Evolutionary conservation across 2,113 vertebrate species (phyloP), one percentile per base, ranked within the genome.

Genomic region (Phoxinus phoxinus): DNA sequence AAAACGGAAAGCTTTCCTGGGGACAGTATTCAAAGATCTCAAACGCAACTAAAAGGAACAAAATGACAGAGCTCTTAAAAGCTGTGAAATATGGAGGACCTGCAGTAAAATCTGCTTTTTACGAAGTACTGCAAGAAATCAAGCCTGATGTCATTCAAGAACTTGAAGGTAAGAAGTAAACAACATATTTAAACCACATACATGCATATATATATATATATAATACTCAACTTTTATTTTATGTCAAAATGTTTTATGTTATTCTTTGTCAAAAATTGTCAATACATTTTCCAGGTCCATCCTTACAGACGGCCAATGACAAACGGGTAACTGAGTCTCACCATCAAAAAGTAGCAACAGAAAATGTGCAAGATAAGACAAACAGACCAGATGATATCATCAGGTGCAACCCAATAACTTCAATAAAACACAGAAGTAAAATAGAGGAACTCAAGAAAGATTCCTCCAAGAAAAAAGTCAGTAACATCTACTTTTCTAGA

Each of bases 71-170:
- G 21, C 61, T 86, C 35, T 71, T 59, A 11, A 17, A 0, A 0
- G 23, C 6, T 12, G 30, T 86, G 21, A 59, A 27, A 8, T 32
- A 12, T 35, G 37, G 8, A 37, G 13, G 19, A 27, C 6, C 56
- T 80, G 76, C 53, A 46, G 8, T 51, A 12, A 83, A 83, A 78
- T 17, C 19, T 7, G 71, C 13, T 13, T 77, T 86, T 48, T 83
- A 48, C 6, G 0, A 71, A 32, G 61, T 30, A 30, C 73, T 86
- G 35, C 17, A 35, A 27, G 2, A 44, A 9, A 0, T n/a, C 0
- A 0, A 71, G 0, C 23, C 1, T 17, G 17, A 2, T 13, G 19
- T 86, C 9, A 4, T 78, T 77, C 8, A 59, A 59, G 80, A 83
- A 7, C 61, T 86, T 51, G 81, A 59, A 41, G 19, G 77, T 63